Conservation (phyloP, 2,113 vertebrate species). For the Ailurus styani region DNA sequence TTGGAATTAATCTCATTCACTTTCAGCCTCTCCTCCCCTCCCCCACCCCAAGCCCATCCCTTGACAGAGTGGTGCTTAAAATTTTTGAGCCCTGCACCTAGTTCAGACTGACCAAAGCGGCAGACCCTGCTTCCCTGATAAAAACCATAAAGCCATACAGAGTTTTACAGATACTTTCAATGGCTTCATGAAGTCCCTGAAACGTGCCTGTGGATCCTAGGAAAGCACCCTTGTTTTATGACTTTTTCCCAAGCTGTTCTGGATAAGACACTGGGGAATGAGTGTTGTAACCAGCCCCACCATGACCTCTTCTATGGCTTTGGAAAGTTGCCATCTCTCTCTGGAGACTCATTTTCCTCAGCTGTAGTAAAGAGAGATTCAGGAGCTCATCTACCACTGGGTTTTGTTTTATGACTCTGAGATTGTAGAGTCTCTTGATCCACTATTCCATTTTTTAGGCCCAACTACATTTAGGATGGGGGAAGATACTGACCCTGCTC, state of each 20-base stretch:
- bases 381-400: not conserved
- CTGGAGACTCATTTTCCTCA: not conserved
- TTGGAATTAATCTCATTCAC: constrained; percentile 12
- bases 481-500: not conserved
- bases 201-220: not conserved
- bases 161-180: not conserved
- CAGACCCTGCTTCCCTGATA: not conserved
- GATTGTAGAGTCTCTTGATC: not conserved
- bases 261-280: not conserved
- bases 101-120: not conserved
- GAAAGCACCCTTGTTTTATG: not conserved
- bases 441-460: not conserved
- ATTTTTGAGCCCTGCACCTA: not conserved
- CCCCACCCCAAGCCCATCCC: not conserved
- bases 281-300: not conserved
- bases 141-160: not conserved
- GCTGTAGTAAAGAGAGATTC: not conserved
- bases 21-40: not conserved
- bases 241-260: not conserved
- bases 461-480: not conserved
- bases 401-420: not conserved
- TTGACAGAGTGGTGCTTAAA: not conserved
- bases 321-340: not conserved
- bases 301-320: not conserved
- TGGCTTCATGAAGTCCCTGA: not conserved